Evolutionary conservation across 1,140 invertebrate genomes (phyloP).

Genomic region (Adoxophyes honmai): DNA sequence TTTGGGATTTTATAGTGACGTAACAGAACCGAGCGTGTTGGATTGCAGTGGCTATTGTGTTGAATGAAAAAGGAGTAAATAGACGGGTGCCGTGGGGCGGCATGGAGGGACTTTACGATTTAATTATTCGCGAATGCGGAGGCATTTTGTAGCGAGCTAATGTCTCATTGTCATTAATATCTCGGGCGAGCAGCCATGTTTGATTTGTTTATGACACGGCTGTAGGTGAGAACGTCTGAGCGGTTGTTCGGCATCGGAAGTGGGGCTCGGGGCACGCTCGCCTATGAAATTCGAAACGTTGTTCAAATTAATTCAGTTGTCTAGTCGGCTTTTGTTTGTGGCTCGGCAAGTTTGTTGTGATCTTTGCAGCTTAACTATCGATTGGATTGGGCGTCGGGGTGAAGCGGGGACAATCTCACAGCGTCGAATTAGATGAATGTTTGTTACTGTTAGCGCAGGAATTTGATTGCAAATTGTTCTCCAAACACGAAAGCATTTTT

Average conservation of each 20-base stretch:
- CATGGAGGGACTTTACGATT: slow-evolving; percentile 76
- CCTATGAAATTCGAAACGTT: slow-evolving; percentile 12
- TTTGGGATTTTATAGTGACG: slow-evolving; percentile 31
- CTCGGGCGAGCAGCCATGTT: slow-evolving; percentile 66
- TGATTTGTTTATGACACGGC: slow-evolving; percentile 74
- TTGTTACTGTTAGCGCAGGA: no score
- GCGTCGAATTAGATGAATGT: no score
- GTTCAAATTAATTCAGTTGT: slow-evolving; percentile 6
- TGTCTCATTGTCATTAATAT: slow-evolving; percentile 77
- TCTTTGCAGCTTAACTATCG: no score
- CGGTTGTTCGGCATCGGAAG: slow-evolving; percentile 28
- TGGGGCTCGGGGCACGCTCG: slow-evolving; percentile 25
- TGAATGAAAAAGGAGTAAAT: slow-evolving; percentile 77
- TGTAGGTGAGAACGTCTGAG: slow-evolving; percentile 46
- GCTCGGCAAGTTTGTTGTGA: no score
- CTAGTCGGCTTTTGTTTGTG: no score
- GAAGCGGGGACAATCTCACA: no score
- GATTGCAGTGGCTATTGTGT: slow-evolving; percentile 73
- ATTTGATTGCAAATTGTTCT: no score
- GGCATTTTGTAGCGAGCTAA: slow-evolving; percentile 76
- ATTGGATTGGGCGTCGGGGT: no score
- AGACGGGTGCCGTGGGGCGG: slow-evolving; percentile 65
- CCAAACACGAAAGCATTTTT: no score
- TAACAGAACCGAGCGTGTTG: slow-evolving; percentile 39
- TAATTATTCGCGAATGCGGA: slow-evolving; percentile 76